These are phyloP conservation scores for Premnoplex brunnescens DNA, from an alignment of 2,797 vertebrate genomes.

Conservation along the genomic window DNA sequence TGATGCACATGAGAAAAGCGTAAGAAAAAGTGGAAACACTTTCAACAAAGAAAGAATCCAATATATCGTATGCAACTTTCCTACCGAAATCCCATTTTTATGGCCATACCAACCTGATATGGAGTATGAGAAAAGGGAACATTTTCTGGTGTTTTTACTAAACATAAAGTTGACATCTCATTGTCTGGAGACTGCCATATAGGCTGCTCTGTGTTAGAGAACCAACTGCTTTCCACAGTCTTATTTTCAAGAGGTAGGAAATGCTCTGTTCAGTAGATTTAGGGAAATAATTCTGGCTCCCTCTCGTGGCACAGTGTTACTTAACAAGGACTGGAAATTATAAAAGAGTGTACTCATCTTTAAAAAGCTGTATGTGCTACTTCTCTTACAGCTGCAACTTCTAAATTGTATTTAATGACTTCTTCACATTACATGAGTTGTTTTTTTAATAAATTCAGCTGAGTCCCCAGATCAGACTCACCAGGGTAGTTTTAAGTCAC, in stretches of 20 bases:
- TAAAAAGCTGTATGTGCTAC: neutral
- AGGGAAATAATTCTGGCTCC: conserved; percentile 3
- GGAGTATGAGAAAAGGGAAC: neutral
- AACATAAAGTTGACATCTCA: neutral
- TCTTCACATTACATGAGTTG: neutral
- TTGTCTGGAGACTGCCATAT: neutral
- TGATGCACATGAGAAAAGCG: neutral
- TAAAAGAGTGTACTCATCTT: fast-evolving
- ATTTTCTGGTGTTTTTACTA: neutral
- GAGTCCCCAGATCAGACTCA: neutral
- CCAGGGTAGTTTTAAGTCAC: neutral
- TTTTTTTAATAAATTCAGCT: neutral
- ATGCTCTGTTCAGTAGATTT: neutral
- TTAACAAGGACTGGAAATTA: neutral
- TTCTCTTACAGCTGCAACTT: neutral
- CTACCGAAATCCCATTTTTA: neutral
- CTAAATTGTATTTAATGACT: neutral
- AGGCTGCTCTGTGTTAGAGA: neutral
- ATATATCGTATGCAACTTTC: neutral
- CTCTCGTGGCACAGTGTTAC: neutral
- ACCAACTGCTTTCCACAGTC: neutral
- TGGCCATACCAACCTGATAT: neutral
- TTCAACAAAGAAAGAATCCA: neutral
- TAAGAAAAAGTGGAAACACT: neutral
- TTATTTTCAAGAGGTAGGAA: neutral